Evolutionary conservation across 2,888 invertebrate genomes (phyloP).

Genomic region (Yponomeuta malinellus): DNA sequence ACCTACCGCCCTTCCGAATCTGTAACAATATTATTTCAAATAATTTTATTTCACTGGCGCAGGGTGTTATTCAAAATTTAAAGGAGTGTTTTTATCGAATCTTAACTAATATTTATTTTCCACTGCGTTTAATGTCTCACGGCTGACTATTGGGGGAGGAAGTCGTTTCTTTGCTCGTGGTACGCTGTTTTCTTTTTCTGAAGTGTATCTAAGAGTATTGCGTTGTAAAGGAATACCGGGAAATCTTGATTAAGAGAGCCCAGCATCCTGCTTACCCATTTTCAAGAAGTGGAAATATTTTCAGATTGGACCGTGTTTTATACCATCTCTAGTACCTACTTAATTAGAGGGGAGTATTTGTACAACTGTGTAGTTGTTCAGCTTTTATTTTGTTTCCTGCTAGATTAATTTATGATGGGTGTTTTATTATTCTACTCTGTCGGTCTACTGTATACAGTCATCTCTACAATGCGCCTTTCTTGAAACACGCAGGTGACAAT

Average conservation of each 20-base stretch:
- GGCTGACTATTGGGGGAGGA: neutral
- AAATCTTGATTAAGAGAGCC: neutral
- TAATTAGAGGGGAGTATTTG: too few relatives aligned
- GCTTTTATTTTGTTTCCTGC: too few relatives aligned
- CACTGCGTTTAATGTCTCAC: neutral
- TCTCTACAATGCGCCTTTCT: too few relatives aligned
- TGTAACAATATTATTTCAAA: slow-evolving; percentile 15
- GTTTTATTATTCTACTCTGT: too few relatives aligned
- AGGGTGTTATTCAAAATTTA: neutral
- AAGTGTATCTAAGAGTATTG: neutral
- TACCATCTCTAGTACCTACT: neutral
- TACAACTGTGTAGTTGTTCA: too few relatives aligned
- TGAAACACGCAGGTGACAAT: too few relatives aligned
- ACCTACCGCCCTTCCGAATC: slow-evolving; percentile 4
- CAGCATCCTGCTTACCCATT: neutral
- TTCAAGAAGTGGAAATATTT: neutral
- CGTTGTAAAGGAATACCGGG: neutral
- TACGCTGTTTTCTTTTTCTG: neutral
- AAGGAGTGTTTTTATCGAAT: neutral
- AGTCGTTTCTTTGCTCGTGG: neutral
- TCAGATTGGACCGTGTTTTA: neutral
- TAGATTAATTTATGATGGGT: too few relatives aligned
- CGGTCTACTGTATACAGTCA: too few relatives aligned
- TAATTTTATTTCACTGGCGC: neutral
- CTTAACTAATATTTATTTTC: slow-evolving; percentile 2